Evolutionary conservation across 2,113 vertebrate genomes (phyloP).

Genomic region (Cromileptes altivelis): DNA sequence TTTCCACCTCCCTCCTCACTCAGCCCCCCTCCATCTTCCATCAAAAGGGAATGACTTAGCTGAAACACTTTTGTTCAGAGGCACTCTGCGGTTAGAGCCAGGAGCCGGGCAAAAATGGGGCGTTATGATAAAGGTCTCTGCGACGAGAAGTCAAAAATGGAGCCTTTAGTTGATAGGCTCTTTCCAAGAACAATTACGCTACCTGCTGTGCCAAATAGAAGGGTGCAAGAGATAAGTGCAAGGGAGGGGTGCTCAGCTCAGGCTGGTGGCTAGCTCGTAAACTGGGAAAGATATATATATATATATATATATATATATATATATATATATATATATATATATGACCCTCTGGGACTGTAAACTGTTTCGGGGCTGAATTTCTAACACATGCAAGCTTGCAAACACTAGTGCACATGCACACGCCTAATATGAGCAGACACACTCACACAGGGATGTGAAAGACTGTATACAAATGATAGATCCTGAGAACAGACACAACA

Average conservation of each 20-base stretch:
- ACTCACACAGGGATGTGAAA: background rate
- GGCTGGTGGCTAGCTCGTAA: conserved; percentile 69
- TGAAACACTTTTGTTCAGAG: conserved; percentile 65
- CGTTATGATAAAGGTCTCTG: conserved; percentile 69
- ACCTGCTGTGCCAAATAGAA: conserved; percentile 76
- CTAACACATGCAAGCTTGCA: conserved; percentile 29
- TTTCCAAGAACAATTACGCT: conserved; percentile 70
- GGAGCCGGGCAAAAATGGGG: conserved; percentile 47
- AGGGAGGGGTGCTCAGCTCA: conserved; percentile 49
- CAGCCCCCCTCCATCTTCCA: conserved; percentile 10
- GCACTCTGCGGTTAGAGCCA: conserved; percentile 55
- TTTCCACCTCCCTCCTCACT: background rate
- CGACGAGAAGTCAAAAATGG: conserved; percentile 66
- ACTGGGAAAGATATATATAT: conserved; percentile 56
- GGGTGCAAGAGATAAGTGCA: conserved; percentile 71
- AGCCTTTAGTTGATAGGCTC: conserved; percentile 60
- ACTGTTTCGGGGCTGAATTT: conserved; percentile 46
- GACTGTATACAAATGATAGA: conserved; percentile 13
- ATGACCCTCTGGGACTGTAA: conserved; percentile 63
- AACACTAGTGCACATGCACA: background rate
- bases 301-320: background rate
- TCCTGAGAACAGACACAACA: conserved; percentile 16
- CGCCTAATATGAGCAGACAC: background rate
- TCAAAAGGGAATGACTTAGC: conserved; percentile 61
- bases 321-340: background rate